A percentile compares a stretch with the other conserved stretches of the same genome.
phyloP scores from a whole-genome alignment of 2,113 vertebrate species.

The Onychostoma macrolepis region DNA sequence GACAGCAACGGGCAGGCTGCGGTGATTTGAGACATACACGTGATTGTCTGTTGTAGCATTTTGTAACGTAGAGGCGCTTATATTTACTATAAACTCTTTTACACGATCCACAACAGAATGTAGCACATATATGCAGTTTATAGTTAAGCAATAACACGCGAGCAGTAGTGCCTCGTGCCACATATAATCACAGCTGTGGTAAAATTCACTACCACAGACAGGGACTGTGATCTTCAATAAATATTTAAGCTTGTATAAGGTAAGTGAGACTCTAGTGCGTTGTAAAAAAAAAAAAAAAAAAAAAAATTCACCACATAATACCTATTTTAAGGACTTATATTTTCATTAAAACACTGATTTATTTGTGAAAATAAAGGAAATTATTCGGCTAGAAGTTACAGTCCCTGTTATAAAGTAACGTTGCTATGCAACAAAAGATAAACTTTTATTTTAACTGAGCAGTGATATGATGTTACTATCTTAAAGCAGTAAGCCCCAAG shows the following conservation, averaged over 20 bases:
- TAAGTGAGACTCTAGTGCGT: not conserved
- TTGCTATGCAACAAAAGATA: not conserved
- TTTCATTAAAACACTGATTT: not conserved
- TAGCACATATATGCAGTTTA: not conserved
- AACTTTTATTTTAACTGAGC: not conserved
- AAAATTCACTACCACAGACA: not conserved
- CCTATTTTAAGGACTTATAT: not conserved
- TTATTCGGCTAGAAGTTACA: not conserved
- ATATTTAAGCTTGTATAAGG: not conserved
- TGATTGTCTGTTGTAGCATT: slow-evolving; percentile 13
- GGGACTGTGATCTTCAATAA: not conserved
- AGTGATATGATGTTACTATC: too few relatives aligned
- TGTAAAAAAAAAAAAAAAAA: not conserved
- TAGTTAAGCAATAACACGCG: not conserved
- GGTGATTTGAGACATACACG: slow-evolving; percentile 7
- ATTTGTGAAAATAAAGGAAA: not conserved
- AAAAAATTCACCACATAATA: not conserved
- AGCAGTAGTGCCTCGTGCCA: not conserved
- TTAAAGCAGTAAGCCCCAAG: too few relatives aligned
- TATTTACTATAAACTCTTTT: slow-evolving; percentile 2
- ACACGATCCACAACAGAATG: not conserved
- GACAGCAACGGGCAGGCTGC: not conserved
- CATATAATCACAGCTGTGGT: not conserved
- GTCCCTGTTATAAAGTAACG: not conserved
- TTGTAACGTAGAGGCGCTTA: not conserved